Evolutionary conservation across 2,888 invertebrate genomes (phyloP).

Genomic region (Syrphus vitripennis): DNA sequence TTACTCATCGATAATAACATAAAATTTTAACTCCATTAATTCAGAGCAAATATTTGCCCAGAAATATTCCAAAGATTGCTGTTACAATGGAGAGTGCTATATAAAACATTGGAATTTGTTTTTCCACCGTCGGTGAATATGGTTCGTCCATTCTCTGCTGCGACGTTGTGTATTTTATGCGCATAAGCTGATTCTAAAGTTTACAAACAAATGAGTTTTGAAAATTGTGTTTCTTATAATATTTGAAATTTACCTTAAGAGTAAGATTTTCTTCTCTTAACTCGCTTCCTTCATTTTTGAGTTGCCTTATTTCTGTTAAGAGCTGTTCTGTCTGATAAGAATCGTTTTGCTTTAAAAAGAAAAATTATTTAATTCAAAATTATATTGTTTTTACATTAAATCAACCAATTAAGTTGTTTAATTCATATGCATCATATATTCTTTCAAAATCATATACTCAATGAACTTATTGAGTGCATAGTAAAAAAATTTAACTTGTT

Average conservation of each 20-base stretch:
- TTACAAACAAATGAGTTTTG: background rate
- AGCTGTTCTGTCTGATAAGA: slow-evolving; percentile 84
- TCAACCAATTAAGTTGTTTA: background rate
- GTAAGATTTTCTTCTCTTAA: slow-evolving; percentile 92
- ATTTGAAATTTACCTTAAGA: slow-evolving; percentile 86
- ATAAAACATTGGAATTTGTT: slow-evolving; percentile 84
- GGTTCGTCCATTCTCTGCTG: slow-evolving; percentile 79
- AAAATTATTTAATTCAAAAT: background rate
- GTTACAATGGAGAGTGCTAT: slow-evolving; percentile 86
- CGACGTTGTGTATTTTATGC: slow-evolving; percentile 82
- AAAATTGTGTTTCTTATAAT: background rate
- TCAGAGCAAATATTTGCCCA: slow-evolving; percentile 93
- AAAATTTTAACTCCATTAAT: slow-evolving; percentile 79
- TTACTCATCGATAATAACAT: slow-evolving; percentile 72
- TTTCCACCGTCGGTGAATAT: slow-evolving; percentile 84
- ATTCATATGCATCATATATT: too few species aligned
- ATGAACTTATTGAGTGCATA: too few species aligned
- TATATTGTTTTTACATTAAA: background rate
- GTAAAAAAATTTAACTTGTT: too few species aligned
- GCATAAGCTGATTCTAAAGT: slow-evolving; percentile 85
- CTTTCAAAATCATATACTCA: too few species aligned
- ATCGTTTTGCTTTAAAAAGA: slow-evolving; percentile 77
- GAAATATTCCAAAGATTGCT: slow-evolving; percentile 88
- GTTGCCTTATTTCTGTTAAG: slow-evolving; percentile 87
- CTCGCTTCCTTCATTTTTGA: slow-evolving; percentile 90